Base-by-base conservation (phyloP, 2,888 invertebrate genomes). In the Proisotoma minuta region DNA sequence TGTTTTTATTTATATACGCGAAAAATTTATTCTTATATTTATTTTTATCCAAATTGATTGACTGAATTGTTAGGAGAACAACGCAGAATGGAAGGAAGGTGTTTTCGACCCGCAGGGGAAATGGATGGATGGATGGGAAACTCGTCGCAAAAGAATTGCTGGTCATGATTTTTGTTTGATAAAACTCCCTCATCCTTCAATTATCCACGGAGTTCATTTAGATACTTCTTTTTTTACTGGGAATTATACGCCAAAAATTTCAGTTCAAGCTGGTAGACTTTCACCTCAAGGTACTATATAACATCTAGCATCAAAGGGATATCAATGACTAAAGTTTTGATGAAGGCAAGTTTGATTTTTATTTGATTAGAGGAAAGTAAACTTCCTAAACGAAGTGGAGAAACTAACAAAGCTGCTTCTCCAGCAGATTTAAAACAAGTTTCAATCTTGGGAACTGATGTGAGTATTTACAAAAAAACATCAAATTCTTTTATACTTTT, bases 41-140 rank as follows among this genome's bases (percentile, higher is more conserved):
- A n/a, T n/a, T n/a, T n/a, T n/a, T n/a, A n/a, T n/a, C n/a, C n/a
- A n/a, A n/a, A n/a, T n/a, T n/a, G n/a, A n/a, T n/a, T n/a, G n/a
- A n/a, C n/a, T n/a, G n/a, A n/a, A n/a, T n/a, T n/a, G n/a, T n/a
- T 59, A 79, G 26, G 82, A 82, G 51, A 76, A 77, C 0, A 82
- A 83, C 2, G 82, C 85, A 0, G 76, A 82, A 15, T 84, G 83
- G 77, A 80, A 82, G 18, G 77, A 81, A 3, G 82, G 82, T 0
- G 80, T 81, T 65, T 85, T 81, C 74, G 84, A 84, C 0, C 82
- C 83, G 54, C 84, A 77, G 62, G 85, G 85, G 0, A 85, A 85
- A 74, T 84, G 84, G 84, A 85, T 85, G 85, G 85, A 85, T 69
- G 85, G 85, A 0, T 85, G 85, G 85, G 85, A 85, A 75, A 85